Evolutionary conservation across 2,888 invertebrate species (phyloP), one percentile per base, ranked within the genome.

Genomic region (Pandemis cinnamomeana): DNA sequence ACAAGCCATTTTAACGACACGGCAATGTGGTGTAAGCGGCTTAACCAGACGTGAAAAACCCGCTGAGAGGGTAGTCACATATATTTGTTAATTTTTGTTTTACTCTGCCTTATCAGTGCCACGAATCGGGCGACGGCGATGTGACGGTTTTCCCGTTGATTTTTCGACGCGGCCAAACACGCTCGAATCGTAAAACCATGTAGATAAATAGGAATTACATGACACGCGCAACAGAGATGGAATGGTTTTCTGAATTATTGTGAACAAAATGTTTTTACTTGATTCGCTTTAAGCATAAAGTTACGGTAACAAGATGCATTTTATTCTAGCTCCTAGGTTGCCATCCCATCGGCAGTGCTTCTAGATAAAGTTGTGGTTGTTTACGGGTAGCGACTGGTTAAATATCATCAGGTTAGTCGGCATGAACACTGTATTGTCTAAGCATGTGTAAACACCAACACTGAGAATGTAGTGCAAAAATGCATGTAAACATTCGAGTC

Each of bases 1-100:
- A 62, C 66, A 71, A 62, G 74, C 74, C 70, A 55, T 74, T 74
- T 74, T 74, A 67, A 71, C 71, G 67, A 67, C 58, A 44, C 70
- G 41, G 61, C 55, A 55, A 62, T 61, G 67, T 67, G 46, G 58
- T 67, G 20, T 71, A 61, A 67, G 70, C 53, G 13, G 60, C 60
- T 72, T 64, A 69, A 42, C 51, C 27, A n/a, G 15, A 66, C 27
- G 44, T 60, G 15, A 42, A 55, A 60, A 41, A 67, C 36, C 48
- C 20, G 60, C 36, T 46, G 46, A 61, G 36, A n/a, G 41, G 66
- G 51, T 64, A 48, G 64, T 27, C 20, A 41, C 42, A 48, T 63
- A 44, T 15, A 64, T 46, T 68, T 60, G 51, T 27, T 63, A 15
- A 68, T 55, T 62, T 48, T 72, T 67, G 13, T 53, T 63, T 63